Percentiles rank a stretch among this genome's conserved stretches.
phyloP scores from a whole-genome alignment of 2,797 vertebrate genomes.

The Sebastes cheni region DNA sequence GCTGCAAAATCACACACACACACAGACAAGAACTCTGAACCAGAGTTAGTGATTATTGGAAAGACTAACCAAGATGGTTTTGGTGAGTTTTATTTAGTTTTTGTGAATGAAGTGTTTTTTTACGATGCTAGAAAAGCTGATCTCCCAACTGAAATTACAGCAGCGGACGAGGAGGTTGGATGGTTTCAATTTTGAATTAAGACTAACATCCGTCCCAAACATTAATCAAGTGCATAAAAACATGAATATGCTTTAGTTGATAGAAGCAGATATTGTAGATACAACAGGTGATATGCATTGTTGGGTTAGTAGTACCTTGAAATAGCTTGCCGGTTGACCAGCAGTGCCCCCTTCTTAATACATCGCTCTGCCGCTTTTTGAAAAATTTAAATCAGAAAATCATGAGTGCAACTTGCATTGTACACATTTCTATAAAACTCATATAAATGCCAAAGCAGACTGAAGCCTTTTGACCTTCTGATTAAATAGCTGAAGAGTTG shows the following conservation, averaged over 20 bases:
- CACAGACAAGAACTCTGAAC: not conserved
- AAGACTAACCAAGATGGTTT: too few species aligned
- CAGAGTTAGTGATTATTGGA: too few species aligned
- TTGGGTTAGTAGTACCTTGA: not conserved
- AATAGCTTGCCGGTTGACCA: not conserved
- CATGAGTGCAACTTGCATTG: too few species aligned
- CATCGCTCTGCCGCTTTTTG: too few species aligned
- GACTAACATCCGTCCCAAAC: not conserved
- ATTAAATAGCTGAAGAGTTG: not conserved
- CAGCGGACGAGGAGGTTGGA: not conserved
- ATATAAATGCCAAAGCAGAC: not conserved
- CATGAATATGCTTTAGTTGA: not conserved
- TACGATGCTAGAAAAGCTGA: too few species aligned
- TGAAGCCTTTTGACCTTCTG: not conserved
- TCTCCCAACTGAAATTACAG: too few species aligned
- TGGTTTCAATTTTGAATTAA: not conserved
- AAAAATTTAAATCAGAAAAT: not conserved
- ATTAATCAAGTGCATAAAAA: not conserved
- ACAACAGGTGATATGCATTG: not conserved
- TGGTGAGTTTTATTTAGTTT: too few species aligned
- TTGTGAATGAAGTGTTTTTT: too few species aligned
- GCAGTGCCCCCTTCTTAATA: not conserved
- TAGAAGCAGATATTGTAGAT: not conserved
- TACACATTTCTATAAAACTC: not conserved
- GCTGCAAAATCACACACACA: not conserved